These are phyloP conservation scores for Pangasius sanitwongsei DNA, from an alignment of 2,797 vertebrate species.

Conservation along the genomic window DNA sequence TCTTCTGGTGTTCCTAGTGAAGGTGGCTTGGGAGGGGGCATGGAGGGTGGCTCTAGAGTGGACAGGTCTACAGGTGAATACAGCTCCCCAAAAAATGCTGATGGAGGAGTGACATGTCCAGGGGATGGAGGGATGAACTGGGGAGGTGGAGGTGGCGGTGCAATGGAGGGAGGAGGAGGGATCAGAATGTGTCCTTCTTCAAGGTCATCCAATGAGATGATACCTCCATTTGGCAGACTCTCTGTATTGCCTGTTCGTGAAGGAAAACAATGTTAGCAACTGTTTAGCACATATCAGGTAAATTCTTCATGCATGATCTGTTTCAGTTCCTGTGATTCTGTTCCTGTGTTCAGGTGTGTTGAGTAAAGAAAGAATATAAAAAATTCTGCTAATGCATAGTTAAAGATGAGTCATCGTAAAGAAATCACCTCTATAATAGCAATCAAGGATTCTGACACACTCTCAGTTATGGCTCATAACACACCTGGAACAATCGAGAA, in stretches of 20 bases:
- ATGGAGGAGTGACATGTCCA: constrained; percentile 59
- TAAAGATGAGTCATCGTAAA: not conserved
- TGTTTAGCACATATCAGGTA: not conserved
- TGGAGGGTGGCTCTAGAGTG: constrained; percentile 59
- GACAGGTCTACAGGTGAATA: constrained; percentile 48
- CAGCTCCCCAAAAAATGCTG: constrained; percentile 65
- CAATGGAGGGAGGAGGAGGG: constrained; percentile 73
- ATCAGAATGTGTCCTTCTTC: constrained; percentile 68
- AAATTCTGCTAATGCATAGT: not conserved
- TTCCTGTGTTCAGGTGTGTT: not conserved
- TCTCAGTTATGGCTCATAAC: not conserved
- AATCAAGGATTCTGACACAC: not conserved
- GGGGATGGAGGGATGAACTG: constrained; percentile 54
- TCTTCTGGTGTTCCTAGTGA: constrained; percentile 46
- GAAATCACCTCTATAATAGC: not conserved
- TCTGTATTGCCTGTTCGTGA: constrained; percentile 59
- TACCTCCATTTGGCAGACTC: constrained; percentile 56
- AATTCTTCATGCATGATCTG: not conserved
- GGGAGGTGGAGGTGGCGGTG: constrained; percentile 73
- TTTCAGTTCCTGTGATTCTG: not conserved
- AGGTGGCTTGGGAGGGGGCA: constrained; percentile 63
- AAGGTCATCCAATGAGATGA: constrained; percentile 59
- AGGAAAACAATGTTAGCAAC: constrained; percentile 20
- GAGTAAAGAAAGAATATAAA: constrained; percentile 9
- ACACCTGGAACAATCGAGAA: constrained; percentile 3